Base-by-base conservation (phyloP, 2,888 invertebrate species). In the Chymomyza caudatula region DNA sequence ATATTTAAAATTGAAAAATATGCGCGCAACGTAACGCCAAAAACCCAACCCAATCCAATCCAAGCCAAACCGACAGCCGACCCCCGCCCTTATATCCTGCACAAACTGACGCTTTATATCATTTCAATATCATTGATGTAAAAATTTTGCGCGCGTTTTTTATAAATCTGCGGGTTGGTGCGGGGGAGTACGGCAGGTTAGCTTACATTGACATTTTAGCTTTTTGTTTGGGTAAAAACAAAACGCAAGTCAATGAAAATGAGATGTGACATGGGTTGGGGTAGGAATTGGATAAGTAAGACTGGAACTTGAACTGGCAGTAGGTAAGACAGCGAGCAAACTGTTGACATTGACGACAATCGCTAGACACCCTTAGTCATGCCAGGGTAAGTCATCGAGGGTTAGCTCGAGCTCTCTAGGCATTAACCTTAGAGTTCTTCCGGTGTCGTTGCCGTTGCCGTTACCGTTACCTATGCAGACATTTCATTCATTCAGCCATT, bases 61-160 rank as follows among this genome's bases (percentile, higher is more conserved):
- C 42, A 4, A 22, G 53, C 51, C 54, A 51, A 49, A 55, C 47
- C 64, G 56, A 20, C 53, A n/a, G n/a, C n/a, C n/a, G n/a, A n/a
- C n/a, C n/a, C n/a, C n/a, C n/a, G 3, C 15, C 29, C n/a, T n/a
- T 44, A 58, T 2, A 22, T 15, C 17, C 3, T 5, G 23, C 60
- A 42, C 42, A 65, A 66, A 23, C 29, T 72, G 75, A 69, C 54
- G 59, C 78, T 81, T 78, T 77, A 84, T 79, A 79, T 82, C 74
- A 79, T 85, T 85, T 85, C 81, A 79, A 81, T 82, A 82, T 82
- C 74, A 82, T 82, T 85, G 79, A 79, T 79, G 79, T 75, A 70
- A 70, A 76, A 74, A 70, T 67, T 67, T 57, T 66, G 56, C 67
- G 72, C 54, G 74, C 73, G 65, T 65, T 77, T 70, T 65, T 77